These are phyloP conservation scores for Poecile montanus DNA, from an alignment of 2,797 vertebrate genomes.

Conservation along the genomic window DNA sequence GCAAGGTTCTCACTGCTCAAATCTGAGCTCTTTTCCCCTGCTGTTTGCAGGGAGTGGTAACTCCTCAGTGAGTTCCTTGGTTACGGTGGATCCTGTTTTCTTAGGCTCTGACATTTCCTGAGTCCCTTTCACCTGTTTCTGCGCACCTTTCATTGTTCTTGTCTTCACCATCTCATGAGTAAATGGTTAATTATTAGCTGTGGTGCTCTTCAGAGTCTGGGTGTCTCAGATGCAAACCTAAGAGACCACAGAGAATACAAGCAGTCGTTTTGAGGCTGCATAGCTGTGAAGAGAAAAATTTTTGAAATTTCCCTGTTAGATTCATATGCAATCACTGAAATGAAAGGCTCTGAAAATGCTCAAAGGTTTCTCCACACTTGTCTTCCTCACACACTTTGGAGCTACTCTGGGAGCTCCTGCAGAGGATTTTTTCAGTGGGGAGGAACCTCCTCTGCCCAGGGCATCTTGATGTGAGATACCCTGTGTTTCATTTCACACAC, in stretches of 20 bases:
- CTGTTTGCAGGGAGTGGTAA: background rate
- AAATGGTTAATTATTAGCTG: background rate
- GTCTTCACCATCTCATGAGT: background rate
- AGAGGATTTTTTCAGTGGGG: background rate
- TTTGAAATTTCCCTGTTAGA: background rate
- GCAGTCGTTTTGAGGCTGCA: background rate
- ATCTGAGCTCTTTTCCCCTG: background rate
- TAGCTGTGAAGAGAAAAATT: background rate
- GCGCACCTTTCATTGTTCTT: background rate
- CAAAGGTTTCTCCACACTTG: fast-evolving
- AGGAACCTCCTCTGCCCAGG: background rate
- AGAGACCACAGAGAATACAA: background rate
- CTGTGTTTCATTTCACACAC: background rate
- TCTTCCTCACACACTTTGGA: fast-evolving
- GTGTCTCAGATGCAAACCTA: background rate
- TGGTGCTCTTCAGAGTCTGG: background rate
- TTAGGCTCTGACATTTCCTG: background rate
- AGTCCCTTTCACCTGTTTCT: background rate
- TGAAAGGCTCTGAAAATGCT: background rate
- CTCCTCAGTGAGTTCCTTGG: background rate
- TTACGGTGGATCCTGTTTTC: background rate
- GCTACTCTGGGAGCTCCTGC: background rate
- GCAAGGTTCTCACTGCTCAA: background rate
- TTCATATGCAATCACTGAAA: background rate
- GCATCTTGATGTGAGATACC: background rate